A percentile compares a stretch with the other conserved stretches of the same genome.
Conservation (phyloP, 64 coral and sea anemone species). For the Acropora yongei region DNA sequence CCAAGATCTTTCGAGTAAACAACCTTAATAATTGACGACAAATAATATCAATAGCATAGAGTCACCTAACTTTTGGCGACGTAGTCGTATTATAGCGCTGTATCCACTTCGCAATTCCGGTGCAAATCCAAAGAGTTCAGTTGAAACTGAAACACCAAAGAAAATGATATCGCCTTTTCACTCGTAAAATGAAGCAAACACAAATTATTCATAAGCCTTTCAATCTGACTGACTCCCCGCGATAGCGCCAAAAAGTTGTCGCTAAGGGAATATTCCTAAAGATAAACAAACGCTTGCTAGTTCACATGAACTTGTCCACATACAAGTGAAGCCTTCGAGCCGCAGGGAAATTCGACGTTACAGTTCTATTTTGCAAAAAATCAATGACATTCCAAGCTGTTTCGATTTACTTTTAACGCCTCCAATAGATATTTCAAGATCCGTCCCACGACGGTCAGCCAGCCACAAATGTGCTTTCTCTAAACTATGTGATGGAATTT, state of each 20-base stretch:
- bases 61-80: not conserved
- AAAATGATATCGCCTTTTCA: not conserved
- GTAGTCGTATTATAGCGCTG: not conserved
- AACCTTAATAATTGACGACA: constrained; percentile 71
- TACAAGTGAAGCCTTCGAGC: not conserved
- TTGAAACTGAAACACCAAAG: not conserved
- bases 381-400: not conserved
- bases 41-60: constrained; percentile 43
- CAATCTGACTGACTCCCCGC: not conserved
- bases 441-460: not conserved
- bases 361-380: not conserved
- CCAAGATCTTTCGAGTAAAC: constrained; percentile 23
- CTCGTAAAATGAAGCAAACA: not conserved
- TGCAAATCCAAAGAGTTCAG: not conserved
- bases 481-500: not conserved
- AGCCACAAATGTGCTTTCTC: not conserved
- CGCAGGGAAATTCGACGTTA: not conserved
- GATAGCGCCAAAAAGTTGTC: constrained; percentile 29
- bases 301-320: not conserved
- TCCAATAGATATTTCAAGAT: not conserved
- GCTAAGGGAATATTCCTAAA: not conserved
- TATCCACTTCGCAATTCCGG: not conserved
- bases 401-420: not conserved
- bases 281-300: constrained; percentile 3
- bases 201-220: not conserved